phyloP scores from a whole-genome alignment of 1,140 invertebrate species.

The Euwallacea fornicatus region DNA sequence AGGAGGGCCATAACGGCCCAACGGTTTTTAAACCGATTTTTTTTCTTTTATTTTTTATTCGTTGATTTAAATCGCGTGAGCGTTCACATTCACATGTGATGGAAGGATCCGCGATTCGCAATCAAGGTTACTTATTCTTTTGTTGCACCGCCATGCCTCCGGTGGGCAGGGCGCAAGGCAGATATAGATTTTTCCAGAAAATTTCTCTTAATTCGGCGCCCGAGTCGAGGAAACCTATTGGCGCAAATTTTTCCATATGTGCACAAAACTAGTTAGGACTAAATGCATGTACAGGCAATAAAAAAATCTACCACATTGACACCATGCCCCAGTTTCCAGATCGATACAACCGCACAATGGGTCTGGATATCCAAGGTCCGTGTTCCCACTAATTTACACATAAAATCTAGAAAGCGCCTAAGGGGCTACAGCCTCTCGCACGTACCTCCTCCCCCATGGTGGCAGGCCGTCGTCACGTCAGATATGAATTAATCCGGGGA shows the following conservation, averaged over 20 bases:
- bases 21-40: no score
- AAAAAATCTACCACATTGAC: no score
- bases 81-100: no score
- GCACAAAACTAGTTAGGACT: no score
- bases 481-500: conserved; percentile 38
- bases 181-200: conserved; percentile 19
- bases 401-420: conserved; percentile 15
- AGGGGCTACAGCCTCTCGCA: conserved; percentile 1
- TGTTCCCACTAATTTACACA: not conserved
- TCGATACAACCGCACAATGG: not conserved
- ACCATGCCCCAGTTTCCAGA: no score
- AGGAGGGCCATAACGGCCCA: no score
- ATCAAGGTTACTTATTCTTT: conserved; percentile 8
- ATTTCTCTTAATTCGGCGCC: not conserved
- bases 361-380: not conserved
- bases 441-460: conserved; percentile 47
- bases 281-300: no score
- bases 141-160: not conserved
- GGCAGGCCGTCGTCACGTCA: conserved; percentile 37
- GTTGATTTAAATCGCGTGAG: no score
- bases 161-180: conserved; percentile 10
- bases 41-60: no score
- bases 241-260: no score
- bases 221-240: no score
- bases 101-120: no score